Percentiles rank a stretch among this genome's conserved stretches.
Conservation (phyloP, 2,797 vertebrate genomes). For the Tamandua tetradactyla region DNA sequence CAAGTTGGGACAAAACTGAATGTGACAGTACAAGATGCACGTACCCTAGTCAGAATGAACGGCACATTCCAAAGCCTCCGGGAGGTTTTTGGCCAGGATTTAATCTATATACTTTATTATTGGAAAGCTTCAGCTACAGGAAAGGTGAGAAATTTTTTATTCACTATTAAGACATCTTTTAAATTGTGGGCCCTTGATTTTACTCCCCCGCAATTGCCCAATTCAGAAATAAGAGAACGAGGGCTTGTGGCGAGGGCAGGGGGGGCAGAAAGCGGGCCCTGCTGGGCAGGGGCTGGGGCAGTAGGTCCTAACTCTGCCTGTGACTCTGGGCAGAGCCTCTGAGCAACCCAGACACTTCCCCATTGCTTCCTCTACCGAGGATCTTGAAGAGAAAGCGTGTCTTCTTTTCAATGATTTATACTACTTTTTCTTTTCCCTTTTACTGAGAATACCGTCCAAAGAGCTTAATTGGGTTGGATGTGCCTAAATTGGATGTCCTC, state of each 20-base stretch:
- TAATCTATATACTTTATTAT: conserved; percentile 91
- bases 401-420: background rate
- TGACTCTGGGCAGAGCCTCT: background rate
- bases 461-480: background rate
- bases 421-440: background rate
- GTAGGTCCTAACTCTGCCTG: background rate
- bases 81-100: conserved; percentile 88
- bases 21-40: conserved; percentile 86
- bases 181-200: background rate
- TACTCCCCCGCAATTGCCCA: background rate
- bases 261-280: too few relatives aligned
- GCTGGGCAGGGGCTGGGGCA: background rate
- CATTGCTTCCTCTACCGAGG: background rate
- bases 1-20: conserved; percentile 84
- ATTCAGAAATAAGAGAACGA: background rate
- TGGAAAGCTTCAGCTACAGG: conserved; percentile 91
- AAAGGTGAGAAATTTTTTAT: conserved; percentile 86
- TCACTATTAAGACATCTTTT: background rate
- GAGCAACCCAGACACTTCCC: background rate
- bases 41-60: conserved; percentile 85
- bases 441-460: background rate
- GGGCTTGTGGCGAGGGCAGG: background rate
- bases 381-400: background rate
- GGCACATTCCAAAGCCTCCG: conserved; percentile 85
- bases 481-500: background rate